Base-by-base conservation (phyloP, 1,140 invertebrate species). In the Trypoxylus dichotomus region DNA sequence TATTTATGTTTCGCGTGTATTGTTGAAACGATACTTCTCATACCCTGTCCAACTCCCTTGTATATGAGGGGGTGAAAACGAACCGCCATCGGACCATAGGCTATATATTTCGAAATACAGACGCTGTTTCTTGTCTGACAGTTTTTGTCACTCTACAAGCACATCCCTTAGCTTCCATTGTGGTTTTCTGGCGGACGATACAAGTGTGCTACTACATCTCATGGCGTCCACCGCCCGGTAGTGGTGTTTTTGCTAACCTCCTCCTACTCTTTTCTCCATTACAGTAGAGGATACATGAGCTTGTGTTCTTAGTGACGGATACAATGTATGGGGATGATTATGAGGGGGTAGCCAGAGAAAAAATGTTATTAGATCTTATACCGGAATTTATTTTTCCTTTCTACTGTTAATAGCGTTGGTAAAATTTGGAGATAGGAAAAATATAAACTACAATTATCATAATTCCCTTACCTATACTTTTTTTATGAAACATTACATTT, bases 81-180 rank as follows among this genome's bases (percentile, higher is more conserved):
- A 21, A 74, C 72, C 32, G 74, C 41, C 77, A 37, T 58, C 29
- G 32, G 32, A 78, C 41, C 77, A 74, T 78, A 75, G 74, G 74
- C 74, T 11, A 75, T 75, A 75, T 79, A 79, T 79, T 60, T 78
- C 77, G 68, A 77, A 76, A 54, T 75, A 81, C 74, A 78, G 75
- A 80, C 78, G 80, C 54, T 78, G 79, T 79, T 79, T 81, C 80
- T 79, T 79, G 80, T 76, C 74, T 76, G 76, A 77, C 72, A 79
- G 78, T 81, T 81, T 81, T 81, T 81, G 80, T 79, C 75, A 76
- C 78, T 76, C 78, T 58, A 63, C 75, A 37, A 79, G 79, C 27
- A 78, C 79, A 79, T 79, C 80, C 77, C 74, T 79, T 76, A 58
- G 78, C 73, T 79, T 78, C 78, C 77, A 78, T 79, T 81, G 80